Percentiles rank a stretch among this genome's conserved stretches.
Evolutionary conservation across 1,140 invertebrate genomes (phyloP).

Genomic region (Frieseomelitta varia): DNA sequence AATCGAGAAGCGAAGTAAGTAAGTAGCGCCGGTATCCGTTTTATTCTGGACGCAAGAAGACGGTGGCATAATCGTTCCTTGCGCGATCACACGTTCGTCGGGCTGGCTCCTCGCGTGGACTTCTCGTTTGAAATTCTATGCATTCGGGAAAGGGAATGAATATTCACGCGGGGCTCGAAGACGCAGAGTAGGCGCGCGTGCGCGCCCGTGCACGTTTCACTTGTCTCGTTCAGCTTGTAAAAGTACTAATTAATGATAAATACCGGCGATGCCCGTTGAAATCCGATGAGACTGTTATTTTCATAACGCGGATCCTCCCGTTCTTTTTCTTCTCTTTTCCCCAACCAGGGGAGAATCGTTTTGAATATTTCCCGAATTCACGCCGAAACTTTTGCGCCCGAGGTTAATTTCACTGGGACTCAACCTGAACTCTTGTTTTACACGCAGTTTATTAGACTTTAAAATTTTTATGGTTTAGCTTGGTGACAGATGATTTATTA

Average conservation of each 20-base stretch:
- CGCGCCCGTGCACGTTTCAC: neutral
- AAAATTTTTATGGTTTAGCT: neutral
- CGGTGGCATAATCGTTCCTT: constrained; percentile 60
- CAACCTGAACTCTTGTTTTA: neutral
- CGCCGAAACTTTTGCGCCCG: neutral
- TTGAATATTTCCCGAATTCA: neutral
- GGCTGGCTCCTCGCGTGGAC: constrained; percentile 1
- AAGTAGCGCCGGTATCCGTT: constrained; percentile 33
- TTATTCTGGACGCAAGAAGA: constrained; percentile 60
- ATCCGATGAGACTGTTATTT: constrained; percentile 19
- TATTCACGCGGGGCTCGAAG: constrained; percentile 54
- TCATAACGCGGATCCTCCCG: neutral
- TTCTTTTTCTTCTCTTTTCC: neutral
- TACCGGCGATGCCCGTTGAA: neutral
- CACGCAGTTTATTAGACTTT: neutral
- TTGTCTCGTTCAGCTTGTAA: neutral
- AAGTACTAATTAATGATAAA: constrained; percentile 38
- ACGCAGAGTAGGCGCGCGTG: neutral
- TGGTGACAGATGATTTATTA: neutral
- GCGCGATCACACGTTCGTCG: constrained; percentile 51
- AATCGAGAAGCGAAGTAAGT: constrained; percentile 3
- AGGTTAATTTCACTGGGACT: neutral
- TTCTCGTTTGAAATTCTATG: constrained; percentile 63
- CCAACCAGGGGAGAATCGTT: neutral
- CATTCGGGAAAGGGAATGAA: constrained; percentile 61